These are phyloP conservation scores for Anhinga rufa DNA, from an alignment of 2,113 vertebrate species.

Conservation along the genomic window DNA sequence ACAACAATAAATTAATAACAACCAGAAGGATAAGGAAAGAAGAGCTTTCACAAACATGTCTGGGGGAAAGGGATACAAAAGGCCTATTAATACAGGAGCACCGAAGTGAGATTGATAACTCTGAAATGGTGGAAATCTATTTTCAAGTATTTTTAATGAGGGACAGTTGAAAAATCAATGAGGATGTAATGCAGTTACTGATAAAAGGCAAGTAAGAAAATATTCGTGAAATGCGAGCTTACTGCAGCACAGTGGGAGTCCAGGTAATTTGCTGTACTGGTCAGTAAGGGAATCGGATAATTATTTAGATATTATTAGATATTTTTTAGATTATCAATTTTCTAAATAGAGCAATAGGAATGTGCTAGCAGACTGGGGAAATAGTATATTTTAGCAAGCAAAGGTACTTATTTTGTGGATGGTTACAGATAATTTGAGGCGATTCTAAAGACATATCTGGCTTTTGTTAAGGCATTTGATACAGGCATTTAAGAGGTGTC, in stretches of 20 bases:
- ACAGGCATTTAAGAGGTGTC: background rate
- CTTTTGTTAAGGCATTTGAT: background rate
- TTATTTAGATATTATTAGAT: background rate
- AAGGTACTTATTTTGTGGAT: background rate
- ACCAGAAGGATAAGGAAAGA: background rate
- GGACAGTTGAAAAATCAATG: background rate
- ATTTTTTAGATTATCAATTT: background rate
- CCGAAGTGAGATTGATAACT: background rate
- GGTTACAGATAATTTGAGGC: background rate
- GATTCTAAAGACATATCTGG: background rate
- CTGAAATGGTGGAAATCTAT: background rate
- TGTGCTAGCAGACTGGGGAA: background rate
- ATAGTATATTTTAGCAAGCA: background rate
- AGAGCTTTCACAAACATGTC: background rate
- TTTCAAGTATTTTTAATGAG: background rate
- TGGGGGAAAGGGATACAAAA: background rate
- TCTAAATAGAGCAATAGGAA: background rate
- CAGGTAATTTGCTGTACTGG: background rate
- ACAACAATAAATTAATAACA: background rate
- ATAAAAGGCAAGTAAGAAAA: background rate
- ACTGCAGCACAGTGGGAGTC: background rate
- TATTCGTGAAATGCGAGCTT: conserved; percentile 22
- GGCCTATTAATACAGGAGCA: conserved; percentile 1
- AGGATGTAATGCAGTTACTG: background rate
- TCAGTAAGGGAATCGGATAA: background rate